Evolutionary conservation across 1,140 invertebrate species (phyloP).

Genomic region (Macrocentrus cingulum): DNA sequence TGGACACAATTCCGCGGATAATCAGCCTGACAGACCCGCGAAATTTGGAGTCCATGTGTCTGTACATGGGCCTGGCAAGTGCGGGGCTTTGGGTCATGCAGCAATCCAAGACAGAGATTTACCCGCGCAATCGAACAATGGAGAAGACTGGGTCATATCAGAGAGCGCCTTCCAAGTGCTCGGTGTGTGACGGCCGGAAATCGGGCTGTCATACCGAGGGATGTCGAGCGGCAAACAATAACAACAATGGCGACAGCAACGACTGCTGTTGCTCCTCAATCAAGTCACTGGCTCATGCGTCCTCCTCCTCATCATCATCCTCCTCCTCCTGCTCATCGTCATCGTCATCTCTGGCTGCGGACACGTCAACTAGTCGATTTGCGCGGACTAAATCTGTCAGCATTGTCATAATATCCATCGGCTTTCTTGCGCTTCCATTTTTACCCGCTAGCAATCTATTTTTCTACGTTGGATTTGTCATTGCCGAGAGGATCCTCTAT

Average conservation of each 20-base stretch:
- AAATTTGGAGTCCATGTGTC: constrained; percentile 70
- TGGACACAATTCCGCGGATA: constrained; percentile 87
- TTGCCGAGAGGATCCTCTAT: constrained; percentile 93
- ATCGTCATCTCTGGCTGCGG: too few species aligned
- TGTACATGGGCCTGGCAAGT: constrained; percentile 66
- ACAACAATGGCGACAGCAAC: constrained; percentile 56
- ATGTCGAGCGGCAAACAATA: constrained; percentile 58
- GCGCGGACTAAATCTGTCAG: constrained; percentile 41
- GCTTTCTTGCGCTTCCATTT: constrained; percentile 86
- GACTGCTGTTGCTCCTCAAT: constrained; percentile 43
- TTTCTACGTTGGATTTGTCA: constrained; percentile 96
- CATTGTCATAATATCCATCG: constrained; percentile 66
- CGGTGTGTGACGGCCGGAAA: constrained; percentile 51
- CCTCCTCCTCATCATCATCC: not conserved
- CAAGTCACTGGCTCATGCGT: constrained; percentile 5
- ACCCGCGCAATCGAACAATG: constrained; percentile 16
- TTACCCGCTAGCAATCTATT: constrained; percentile 91
- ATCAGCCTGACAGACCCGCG: constrained; percentile 71
- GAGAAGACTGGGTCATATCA: constrained; percentile 28
- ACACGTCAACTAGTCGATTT: constrained; percentile 24
- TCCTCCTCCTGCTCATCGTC: not conserved
- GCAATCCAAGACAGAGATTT: constrained; percentile 35
- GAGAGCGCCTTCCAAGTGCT: constrained; percentile 41
- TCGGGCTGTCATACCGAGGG: constrained; percentile 54
- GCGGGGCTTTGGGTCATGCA: constrained; percentile 45